Evolutionary conservation across 2,797 vertebrate genomes (phyloP).

Genomic region (Novumbra hubbsi): DNA sequence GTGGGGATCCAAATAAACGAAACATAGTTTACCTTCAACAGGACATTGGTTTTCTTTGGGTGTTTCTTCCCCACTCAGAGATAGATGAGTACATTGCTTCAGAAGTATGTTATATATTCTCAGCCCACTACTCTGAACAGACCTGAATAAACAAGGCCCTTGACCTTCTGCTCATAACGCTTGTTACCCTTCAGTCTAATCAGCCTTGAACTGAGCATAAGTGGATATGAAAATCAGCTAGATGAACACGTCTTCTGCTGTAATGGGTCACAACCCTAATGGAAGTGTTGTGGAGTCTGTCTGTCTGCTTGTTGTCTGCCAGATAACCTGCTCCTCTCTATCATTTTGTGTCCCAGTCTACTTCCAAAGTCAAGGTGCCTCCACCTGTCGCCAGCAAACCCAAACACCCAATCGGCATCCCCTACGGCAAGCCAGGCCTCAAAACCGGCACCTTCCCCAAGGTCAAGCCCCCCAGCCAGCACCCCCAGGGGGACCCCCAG

Average conservation of each 20-base stretch:
- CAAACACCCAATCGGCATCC: conserved; percentile 83
- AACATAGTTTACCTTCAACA: not conserved
- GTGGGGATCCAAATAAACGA: too few relatives aligned
- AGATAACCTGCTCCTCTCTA: not conserved
- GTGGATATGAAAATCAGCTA: not conserved
- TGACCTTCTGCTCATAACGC: not conserved
- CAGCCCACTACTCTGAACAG: not conserved
- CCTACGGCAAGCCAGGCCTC: conserved; percentile 73
- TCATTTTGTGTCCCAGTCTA: conserved; percentile 65
- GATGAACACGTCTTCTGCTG: not conserved
- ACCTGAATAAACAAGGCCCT: not conserved
- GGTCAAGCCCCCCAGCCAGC: conserved; percentile 74
- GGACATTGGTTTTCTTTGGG: not conserved
- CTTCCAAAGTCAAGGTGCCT: conserved; percentile 88
- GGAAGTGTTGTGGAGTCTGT: not conserved
- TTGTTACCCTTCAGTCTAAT: not conserved
- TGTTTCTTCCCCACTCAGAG: too few relatives aligned
- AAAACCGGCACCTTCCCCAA: conserved; percentile 73
- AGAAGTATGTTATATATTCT: not conserved
- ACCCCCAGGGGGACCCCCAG: conserved; percentile 49
- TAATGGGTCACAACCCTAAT: not conserved
- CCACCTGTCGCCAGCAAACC: conserved; percentile 96
- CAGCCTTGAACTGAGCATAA: not conserved
- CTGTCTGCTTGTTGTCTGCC: not conserved
- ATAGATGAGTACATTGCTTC: not conserved